phyloP scores from a whole-genome alignment of 92 coral and sea anemone species.

The Pocillopora grandis region DNA sequence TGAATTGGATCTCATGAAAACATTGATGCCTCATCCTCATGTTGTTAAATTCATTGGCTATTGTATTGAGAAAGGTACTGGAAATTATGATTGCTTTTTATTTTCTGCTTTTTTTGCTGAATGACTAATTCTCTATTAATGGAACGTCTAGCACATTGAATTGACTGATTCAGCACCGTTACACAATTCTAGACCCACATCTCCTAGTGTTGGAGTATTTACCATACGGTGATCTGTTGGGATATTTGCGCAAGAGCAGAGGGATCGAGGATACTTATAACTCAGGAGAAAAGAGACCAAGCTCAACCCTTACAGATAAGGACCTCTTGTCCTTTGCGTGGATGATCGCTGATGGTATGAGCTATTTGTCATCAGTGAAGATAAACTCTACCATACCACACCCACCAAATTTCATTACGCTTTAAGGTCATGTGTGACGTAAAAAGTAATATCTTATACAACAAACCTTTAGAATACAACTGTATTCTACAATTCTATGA shows the following conservation, averaged over 20 bases:
- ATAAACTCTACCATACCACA: neutral
- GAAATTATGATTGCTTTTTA: neutral
- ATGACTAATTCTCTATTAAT: too few species aligned
- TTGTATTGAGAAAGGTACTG: conserved; percentile 32
- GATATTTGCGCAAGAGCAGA: conserved; percentile 67
- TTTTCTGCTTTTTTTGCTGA: neutral
- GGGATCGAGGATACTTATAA: conserved; percentile 60
- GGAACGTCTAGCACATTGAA: neutral
- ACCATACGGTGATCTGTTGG: conserved; percentile 72
- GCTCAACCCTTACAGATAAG: conserved; percentile 30
- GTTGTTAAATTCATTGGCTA: conserved; percentile 66
- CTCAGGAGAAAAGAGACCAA: conserved; percentile 66
- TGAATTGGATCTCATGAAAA: conserved; percentile 67
- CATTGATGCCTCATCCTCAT: conserved; percentile 58
- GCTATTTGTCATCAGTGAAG: conserved; percentile 55
- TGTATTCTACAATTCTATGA: too few species aligned
- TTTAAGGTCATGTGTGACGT: neutral
- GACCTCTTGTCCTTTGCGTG: conserved; percentile 61
- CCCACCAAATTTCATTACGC: neutral
- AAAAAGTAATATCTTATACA: too few species aligned
- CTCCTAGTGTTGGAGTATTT: conserved; percentile 47
- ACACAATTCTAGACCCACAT: conserved; percentile 9
- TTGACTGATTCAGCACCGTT: too few species aligned
- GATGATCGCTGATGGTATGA: conserved; percentile 83
- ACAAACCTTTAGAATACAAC: too few species aligned